Percentiles rank a stretch among this genome's conserved stretches.
phyloP scores from a whole-genome alignment of 2,797 vertebrate species.

The Fratercula arctica region DNA sequence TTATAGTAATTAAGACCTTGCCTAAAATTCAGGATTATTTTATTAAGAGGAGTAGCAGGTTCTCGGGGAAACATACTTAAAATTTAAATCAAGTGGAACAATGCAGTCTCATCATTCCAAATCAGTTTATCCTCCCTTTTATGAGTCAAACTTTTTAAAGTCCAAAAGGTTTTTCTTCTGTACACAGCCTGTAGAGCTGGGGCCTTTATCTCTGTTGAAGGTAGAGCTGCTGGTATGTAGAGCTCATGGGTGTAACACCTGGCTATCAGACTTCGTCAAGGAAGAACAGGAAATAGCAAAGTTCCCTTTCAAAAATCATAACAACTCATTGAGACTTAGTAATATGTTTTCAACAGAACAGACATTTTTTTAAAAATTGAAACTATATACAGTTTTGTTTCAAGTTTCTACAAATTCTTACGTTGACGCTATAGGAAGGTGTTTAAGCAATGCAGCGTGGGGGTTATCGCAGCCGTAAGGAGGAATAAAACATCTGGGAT shows the following conservation, averaged over 20 bases:
- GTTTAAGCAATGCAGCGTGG: fast-evolving
- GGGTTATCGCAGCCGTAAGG: background rate
- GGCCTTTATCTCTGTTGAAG: background rate
- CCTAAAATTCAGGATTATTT: background rate
- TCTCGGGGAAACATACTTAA: background rate
- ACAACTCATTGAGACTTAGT: background rate
- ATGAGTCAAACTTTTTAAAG: background rate
- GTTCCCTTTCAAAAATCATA: background rate
- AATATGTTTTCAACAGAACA: background rate
- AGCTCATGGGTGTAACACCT: background rate
- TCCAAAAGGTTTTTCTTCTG: background rate
- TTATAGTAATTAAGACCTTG: background rate
- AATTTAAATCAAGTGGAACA: background rate
- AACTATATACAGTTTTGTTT: background rate
- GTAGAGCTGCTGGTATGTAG: background rate
- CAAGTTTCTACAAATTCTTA: background rate
- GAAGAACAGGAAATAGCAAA: background rate
- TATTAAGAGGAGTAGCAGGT: background rate
- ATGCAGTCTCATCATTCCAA: fast-evolving
- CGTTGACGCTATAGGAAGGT: background rate
- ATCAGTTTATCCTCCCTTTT: background rate
- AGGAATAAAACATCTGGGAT: background rate
- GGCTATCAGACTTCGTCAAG: background rate
- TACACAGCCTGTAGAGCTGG: background rate
- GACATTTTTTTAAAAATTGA: background rate